Evolutionary conservation across 2,113 vertebrate species (phyloP).

Genomic region (Neodon shergylaensis): DNA sequence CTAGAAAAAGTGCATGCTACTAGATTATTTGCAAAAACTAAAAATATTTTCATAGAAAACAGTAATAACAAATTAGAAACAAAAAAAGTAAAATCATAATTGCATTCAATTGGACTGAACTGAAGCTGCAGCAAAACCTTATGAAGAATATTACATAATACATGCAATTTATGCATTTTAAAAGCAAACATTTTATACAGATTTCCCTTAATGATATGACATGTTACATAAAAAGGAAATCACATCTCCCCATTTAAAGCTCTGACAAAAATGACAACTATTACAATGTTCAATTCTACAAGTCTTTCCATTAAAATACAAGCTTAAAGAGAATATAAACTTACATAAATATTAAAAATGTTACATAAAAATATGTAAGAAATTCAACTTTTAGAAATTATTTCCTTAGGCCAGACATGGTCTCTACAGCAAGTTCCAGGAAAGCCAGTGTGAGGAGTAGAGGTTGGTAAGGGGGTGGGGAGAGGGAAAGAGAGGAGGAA

Average conservation of each 20-base stretch:
- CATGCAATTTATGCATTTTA: not conserved
- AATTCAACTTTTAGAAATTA: not conserved
- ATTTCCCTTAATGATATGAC: not conserved
- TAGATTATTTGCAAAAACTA: slow-evolving; percentile 27
- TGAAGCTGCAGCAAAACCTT: slow-evolving; percentile 28
- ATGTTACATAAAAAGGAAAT: not conserved
- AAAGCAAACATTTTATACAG: slow-evolving; percentile 1
- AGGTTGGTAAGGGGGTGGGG: not conserved
- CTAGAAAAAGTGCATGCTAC: slow-evolving; percentile 7
- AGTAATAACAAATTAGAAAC: slow-evolving; percentile 27
- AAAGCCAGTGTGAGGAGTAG: not conserved
- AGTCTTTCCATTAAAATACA: not conserved
- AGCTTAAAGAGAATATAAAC: slow-evolving; percentile 8
- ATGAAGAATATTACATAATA: slow-evolving; percentile 3
- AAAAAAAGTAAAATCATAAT: slow-evolving; percentile 18
- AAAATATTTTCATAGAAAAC: slow-evolving; percentile 30
- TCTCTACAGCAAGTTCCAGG: not conserved
- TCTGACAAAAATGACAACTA: slow-evolving; percentile 24
- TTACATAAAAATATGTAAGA: not conserved
- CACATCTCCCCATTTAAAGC: slow-evolving; percentile 17
- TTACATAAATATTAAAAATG: not conserved
- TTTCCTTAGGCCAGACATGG: not conserved
- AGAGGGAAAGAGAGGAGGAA: too few species aligned
- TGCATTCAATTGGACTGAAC: not conserved
- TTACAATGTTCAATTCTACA: not conserved